Conservation (phyloP, 2,888 invertebrate species). For the Abscondita cerata region DNA sequence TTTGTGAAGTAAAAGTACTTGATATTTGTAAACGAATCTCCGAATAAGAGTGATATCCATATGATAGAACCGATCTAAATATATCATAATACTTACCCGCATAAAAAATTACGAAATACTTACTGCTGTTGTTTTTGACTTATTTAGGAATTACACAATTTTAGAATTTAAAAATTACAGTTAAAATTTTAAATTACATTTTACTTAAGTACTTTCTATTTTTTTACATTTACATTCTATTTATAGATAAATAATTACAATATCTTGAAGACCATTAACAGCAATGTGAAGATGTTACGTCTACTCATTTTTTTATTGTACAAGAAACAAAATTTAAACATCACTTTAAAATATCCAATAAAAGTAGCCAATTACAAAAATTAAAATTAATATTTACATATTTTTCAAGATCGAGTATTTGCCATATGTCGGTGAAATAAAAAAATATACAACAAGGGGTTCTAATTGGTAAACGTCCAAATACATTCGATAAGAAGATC, state of each 20-base stretch:
- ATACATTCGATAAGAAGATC: constrained; percentile 4
- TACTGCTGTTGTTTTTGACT: no score
- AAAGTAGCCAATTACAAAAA: constrained; percentile 18
- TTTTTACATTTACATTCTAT: constrained; percentile 31
- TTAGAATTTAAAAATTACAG: no score
- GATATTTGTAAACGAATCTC: no score
- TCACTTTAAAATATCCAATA: constrained; percentile 8
- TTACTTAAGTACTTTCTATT: constrained; percentile 26
- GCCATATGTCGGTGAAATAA: constrained; percentile 1
- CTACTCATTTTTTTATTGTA: constrained; percentile 15
- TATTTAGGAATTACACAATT: no score
- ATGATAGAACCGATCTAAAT: no score
- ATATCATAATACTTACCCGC: no score
- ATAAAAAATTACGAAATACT: no score
- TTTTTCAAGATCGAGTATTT: background rate
- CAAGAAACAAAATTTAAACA: constrained; percentile 4
- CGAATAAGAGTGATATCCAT: no score
- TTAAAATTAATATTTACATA: background rate
- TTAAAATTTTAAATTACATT: constrained; percentile 17
- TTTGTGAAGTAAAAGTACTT: no score
- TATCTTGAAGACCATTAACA: constrained; percentile 26
- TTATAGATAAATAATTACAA: constrained; percentile 33
- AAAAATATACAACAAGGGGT: constrained; percentile 1
- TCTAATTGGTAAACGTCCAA: constrained; percentile 2
- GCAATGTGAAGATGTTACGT: constrained; percentile 15